Percentiles rank a stretch among this genome's conserved stretches.
Conservation (phyloP, 2,797 vertebrate genomes). For the Macropodus opercularis region DNA sequence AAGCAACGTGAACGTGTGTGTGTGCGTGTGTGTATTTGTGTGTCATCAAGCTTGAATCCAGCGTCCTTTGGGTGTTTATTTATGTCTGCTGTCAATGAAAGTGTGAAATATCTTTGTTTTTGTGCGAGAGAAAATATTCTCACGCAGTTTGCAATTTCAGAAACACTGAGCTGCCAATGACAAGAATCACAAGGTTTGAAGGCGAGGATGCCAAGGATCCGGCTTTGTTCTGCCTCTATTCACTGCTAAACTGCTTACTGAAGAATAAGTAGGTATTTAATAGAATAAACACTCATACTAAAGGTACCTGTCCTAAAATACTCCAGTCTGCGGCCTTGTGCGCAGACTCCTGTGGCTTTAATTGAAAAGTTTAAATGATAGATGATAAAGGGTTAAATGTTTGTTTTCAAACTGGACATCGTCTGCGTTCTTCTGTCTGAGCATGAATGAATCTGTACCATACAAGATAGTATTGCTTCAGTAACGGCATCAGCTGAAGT, state of each 20-base stretch:
- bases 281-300: not conserved
- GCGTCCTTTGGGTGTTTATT: not conserved
- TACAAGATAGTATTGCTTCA: not conserved
- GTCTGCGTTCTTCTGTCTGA: not conserved
- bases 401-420: slow-evolving; percentile 6
- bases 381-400: not conserved
- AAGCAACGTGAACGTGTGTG: not conserved
- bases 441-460: not conserved
- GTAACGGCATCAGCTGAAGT: slow-evolving; percentile 6
- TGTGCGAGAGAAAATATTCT: not conserved
- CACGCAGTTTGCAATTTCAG: not conserved
- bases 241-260: not conserved
- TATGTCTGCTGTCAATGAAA: not conserved
- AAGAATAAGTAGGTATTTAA: not conserved
- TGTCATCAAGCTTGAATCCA: not conserved
- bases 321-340: not conserved
- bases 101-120: not conserved
- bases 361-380: slow-evolving; percentile 2
- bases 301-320: not conserved
- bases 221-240: slow-evolving; percentile 7
- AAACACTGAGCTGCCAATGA: not conserved
- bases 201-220: not conserved
- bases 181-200: not conserved
- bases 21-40: not conserved
- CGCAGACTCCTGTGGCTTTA: not conserved